Evolutionary conservation across 2,797 vertebrate genomes (phyloP), one percentile per base, ranked within the genome.

Genomic region (Parauchenoglanis ngamensis): DNA sequence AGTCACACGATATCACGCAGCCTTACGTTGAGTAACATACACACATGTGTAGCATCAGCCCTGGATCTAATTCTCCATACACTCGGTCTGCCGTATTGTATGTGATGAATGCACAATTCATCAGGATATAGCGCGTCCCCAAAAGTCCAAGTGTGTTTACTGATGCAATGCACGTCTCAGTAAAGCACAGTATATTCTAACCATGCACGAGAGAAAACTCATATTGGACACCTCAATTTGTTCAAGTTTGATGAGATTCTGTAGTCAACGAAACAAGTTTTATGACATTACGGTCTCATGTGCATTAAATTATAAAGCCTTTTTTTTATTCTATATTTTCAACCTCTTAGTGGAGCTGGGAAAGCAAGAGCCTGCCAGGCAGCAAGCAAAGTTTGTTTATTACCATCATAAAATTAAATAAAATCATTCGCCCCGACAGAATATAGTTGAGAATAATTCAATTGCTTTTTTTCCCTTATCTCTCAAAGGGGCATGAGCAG

Each of bases 331-430:
- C 31, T 49, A 25, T 76, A 44, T 78, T 89, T 84, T 76, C 49
- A 46, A 44, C 83, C 72, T 68, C 52, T 76, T 68, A 56, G n/a
- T 52, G 52, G 59, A 82, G 57, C 72, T 23, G 57, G 56, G 76
- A 52, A 79, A 25, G 19, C 31, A 35, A 52, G 57, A 44, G 78
- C 31, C 56, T 54, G 56, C 52, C 15, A 76, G 46, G 80, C 63
- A 11, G 85, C 79, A 70, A 59, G 70, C 68, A 82, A 79, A 84
- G 86, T 89, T 89, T 89, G 89, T 89, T 89, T 89, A 89, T 88
- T 86, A 86, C 81, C 59, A 40, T 88, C 86, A 86, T 89, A 88
- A 89, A 89, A 89, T 88, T 86, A 89, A 89, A 89, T 88, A 86
- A 88, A 86, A 84, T 86, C 75, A 83, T 83, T 85, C 65, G 35